phyloP scores from a whole-genome alignment of 2,113 vertebrate species.

The Rhizomys pruinosus region DNA sequence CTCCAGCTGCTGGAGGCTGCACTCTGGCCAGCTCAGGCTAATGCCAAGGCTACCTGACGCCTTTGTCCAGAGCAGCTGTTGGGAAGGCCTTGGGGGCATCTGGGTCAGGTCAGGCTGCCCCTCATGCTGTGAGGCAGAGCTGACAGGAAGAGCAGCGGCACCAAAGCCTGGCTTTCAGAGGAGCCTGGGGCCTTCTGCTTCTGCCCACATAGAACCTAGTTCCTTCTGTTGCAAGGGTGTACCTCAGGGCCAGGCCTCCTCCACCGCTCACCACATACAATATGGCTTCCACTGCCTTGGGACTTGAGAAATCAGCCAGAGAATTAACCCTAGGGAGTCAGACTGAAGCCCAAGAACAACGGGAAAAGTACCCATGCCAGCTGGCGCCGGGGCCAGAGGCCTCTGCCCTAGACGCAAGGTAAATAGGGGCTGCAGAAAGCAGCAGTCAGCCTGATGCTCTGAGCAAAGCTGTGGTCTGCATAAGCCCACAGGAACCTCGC shows the following conservation, averaged over 20 bases:
- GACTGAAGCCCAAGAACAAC: not conserved
- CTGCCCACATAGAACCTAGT: not conserved
- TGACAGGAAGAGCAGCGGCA: not conserved
- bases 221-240: not conserved
- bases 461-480: not conserved
- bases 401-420: not conserved
- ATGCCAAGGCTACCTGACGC: not conserved
- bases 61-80: not conserved
- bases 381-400: not conserved
- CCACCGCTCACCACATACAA: not conserved
- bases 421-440: not conserved
- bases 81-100: conserved; percentile 32
- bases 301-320: not conserved
- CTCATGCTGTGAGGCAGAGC: conserved; percentile 66
- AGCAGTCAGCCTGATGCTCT: not conserved
- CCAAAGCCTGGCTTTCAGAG: rapidly evolving
- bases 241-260: not conserved
- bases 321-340: not conserved
- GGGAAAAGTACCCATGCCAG: not conserved
- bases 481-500: not conserved
- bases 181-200: not conserved
- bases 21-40: not conserved
- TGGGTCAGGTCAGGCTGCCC: conserved; percentile 70
- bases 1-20: not conserved
- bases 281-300: not conserved